Base-by-base conservation (phyloP, 2,888 invertebrate genomes). In the Diaperis boleti region DNA sequence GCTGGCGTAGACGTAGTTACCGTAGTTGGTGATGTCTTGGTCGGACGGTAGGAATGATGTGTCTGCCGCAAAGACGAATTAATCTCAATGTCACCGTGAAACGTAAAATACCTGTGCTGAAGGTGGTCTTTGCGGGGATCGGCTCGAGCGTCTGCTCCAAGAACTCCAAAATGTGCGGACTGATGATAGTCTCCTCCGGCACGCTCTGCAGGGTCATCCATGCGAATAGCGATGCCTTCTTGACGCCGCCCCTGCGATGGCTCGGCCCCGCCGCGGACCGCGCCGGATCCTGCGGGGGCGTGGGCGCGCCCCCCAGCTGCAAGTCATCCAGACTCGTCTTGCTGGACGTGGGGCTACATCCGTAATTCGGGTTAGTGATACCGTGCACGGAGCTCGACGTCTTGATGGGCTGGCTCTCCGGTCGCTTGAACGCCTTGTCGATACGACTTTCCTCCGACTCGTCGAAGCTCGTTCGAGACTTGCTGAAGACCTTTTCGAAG, bases 141-240 rank as follows among this genome's bases (percentile, higher is more conserved):
- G 98, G 97, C 76, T 98, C 98, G 29, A 98, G 82, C 0, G 97
- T 96, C 82, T 98, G 98, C 78, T 99, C 98, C 68, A 99, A 82
- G 82, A 98, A 99, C 82, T 98, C 96, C 54, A 99, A 85, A 71
- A 99, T 94, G 75, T 96, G 96, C 0, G 99, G 98, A 70, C 95
- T 96, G 76, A 99, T 95, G 70, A 98, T 92, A 17, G 98, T 98
- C 83, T 98, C 98, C 79, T 95, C 96, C 0, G 98, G 98, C 72
- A 98, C 95, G 76, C 96, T 95, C 82, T 98, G 96, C 67, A 99
- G 83, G 1, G 96, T 97, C 86, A 97, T 91, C 94, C 97, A 98
- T 0, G 95, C 92, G 84, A 96, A 93, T 68, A 98, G 83, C 66
- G 92, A 92, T 59, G 92, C 98, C 79, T 92, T 95, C 82, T 95